Conservation (phyloP, 2,113 vertebrate genomes). For the Casuarius casuarius region DNA sequence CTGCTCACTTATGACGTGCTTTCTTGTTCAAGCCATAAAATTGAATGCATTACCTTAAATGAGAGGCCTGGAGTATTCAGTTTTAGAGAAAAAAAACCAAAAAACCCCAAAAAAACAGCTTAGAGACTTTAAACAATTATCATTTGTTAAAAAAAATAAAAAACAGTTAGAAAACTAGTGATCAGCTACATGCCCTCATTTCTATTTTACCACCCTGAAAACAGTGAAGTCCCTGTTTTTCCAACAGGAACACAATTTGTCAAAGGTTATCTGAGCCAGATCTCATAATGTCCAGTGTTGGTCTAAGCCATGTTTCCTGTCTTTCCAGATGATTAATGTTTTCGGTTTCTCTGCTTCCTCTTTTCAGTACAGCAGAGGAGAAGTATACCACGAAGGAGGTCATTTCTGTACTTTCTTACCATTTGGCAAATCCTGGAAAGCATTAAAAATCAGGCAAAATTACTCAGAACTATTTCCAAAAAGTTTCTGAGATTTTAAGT, state of each 20-base stretch:
- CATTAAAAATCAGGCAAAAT: slow-evolving; percentile 1
- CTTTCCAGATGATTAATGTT: slow-evolving; percentile 50
- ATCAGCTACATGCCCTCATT: background rate
- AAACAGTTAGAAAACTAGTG: background rate
- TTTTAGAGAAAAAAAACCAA: background rate
- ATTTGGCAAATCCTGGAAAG: background rate
- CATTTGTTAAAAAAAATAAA: background rate
- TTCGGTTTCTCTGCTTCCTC: background rate
- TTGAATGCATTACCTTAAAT: background rate
- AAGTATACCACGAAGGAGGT: background rate
- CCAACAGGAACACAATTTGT: slow-evolving; percentile 30
- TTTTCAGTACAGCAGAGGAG: background rate
- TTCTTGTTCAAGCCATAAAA: background rate
- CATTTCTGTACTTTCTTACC: background rate
- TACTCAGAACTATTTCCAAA: background rate
- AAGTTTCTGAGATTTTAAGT: background rate
- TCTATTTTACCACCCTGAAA: background rate
- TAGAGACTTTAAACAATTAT: background rate
- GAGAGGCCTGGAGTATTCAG: background rate
- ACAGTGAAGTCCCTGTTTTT: background rate
- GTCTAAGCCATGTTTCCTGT: background rate
- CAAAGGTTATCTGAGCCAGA: slow-evolving; percentile 7
- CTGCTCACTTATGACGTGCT: background rate
- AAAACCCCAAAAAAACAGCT: background rate
- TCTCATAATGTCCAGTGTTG: background rate